Evolutionary conservation across 1,140 invertebrate genomes (phyloP), one percentile per base, ranked within the genome.

Genomic region (Listronotus bonariensis): DNA sequence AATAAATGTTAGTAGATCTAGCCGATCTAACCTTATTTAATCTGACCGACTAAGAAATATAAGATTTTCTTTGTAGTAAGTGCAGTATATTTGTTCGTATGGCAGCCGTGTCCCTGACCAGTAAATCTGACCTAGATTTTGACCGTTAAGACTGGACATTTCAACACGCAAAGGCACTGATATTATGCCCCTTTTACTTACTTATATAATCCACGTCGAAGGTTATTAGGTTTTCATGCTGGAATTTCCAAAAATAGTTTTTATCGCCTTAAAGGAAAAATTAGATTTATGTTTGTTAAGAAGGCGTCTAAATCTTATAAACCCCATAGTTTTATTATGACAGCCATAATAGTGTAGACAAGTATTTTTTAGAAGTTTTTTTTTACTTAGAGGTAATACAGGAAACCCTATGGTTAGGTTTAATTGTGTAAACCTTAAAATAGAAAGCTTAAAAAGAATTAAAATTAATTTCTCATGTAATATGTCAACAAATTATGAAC

Each of bases 161-260:
- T 12, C 6, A 11, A 20, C 55, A 60, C 57, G 57, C 57, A 51
- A 60, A 51, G 18, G 46, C 20, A 15, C 17, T 41, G 31, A 12
- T 32, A 14, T 34, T 10, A 9, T 46, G 55, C n/a, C 49, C 46
- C 57, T 60, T 60, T 60, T 60, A 60, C 57, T 45, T 51, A 46
- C 43, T 46, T 57, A 12, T 18, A 41, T 17, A 55, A 55, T 57
- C 15, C 34, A 57, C 31, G 12, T 38, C 8, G n/a, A 57, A 57
- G 55, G 55, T 57, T 57, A 57, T 46, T 57, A 17, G 55, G 55
- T 57, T 57, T 57, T 57, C 41, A 57, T 57, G 55, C 42, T 57
- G 15, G n/a, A 57, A 46, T 15, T 20, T 32, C n/a, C 26, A 46
- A 57, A 45, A 43, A 56, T 43, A 43, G 18, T 9, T 36, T 36